These are phyloP conservation scores for Coreius guichenoti DNA, from an alignment of 2,797 vertebrate species.

Conservation along the genomic window DNA sequence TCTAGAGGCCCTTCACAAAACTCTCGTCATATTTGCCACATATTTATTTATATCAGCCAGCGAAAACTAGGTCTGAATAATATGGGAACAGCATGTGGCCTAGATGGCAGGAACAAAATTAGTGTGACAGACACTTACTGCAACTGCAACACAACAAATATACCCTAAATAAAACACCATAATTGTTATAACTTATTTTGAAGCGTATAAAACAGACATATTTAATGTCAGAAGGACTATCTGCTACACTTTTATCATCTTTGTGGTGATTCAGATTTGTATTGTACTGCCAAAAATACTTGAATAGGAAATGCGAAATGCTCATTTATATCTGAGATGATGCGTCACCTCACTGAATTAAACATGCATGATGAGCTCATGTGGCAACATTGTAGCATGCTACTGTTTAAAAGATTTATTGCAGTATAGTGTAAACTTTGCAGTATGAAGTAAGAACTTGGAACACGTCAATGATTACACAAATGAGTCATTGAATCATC, in stretches of 20 bases:
- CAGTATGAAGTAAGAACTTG: not conserved
- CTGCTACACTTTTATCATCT: not conserved
- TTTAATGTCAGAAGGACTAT: not conserved
- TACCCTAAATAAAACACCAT: not conserved
- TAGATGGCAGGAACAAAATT: conserved; percentile 29
- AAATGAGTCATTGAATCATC: not conserved
- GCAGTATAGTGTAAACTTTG: not conserved
- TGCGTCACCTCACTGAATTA: not conserved
- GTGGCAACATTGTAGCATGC: not conserved
- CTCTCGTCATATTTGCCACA: conserved; percentile 35
- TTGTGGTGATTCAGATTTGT: not conserved
- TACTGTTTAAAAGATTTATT: not conserved
- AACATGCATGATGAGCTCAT: conserved; percentile 11
- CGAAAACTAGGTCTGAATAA: conserved; percentile 33
- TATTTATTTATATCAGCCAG: conserved; percentile 29
- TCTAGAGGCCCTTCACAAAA: not conserved
- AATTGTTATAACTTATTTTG: not conserved
- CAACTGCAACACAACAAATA: not conserved
- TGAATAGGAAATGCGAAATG: not conserved
- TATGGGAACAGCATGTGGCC: conserved; percentile 26
- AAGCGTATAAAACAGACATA: not conserved
- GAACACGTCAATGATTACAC: not conserved
- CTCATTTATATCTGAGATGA: not conserved
- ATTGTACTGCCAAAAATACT: not conserved
- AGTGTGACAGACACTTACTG: conserved; percentile 21